Evolutionary conservation across 2,113 vertebrate genomes (phyloP), one percentile per base, ranked within the genome.

Genomic region (Esox niger): DNA sequence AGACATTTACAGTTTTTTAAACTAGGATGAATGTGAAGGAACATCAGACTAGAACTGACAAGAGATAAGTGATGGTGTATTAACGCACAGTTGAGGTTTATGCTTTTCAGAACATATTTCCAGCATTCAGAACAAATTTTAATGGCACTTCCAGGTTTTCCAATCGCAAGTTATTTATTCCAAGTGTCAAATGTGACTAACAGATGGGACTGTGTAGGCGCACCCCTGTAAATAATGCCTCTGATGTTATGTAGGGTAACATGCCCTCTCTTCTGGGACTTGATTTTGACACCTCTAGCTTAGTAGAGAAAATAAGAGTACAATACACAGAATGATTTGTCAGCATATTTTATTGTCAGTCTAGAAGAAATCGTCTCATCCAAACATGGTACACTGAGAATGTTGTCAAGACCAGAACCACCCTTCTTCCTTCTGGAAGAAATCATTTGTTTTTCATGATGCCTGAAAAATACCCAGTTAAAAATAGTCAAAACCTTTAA

Each of bases 281-380:
- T 62, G n/a, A 64, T 21, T 52, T 23, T 52, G 47, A 23, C 47
- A 52, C 5, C n/a, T n/a, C 47, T n/a, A 21, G n/a, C 21, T 21
- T 8, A n/a, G n/a, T n/a, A 17, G 20, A 52, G 47, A 52, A 52
- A 52, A 15, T 17, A n/a, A 15, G 3, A 79, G 58, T 69, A 38
- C 78, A 81, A 23, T 35, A 81, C 59, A 81, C 65, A 61, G 58
- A n/a, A 1, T 59, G 1, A 66, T 15, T 38, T 78, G 70, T 69
- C 64, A 76, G 59, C 60, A 74, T 71, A 71, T 64, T 88, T 86
- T 84, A 84, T 83, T 87, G 43, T 79, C 66, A 82, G 67, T 57
- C 69, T 66, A 68, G 47, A 20, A 79, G 54, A 78, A 84, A 69
- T 76, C 62, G 70, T 64, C 33, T 79, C 72, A 43, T 68, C 79